These are phyloP conservation scores for Ceratotherium simum DNA, from an alignment of 2,113 vertebrate species.

Conservation along the genomic window DNA sequence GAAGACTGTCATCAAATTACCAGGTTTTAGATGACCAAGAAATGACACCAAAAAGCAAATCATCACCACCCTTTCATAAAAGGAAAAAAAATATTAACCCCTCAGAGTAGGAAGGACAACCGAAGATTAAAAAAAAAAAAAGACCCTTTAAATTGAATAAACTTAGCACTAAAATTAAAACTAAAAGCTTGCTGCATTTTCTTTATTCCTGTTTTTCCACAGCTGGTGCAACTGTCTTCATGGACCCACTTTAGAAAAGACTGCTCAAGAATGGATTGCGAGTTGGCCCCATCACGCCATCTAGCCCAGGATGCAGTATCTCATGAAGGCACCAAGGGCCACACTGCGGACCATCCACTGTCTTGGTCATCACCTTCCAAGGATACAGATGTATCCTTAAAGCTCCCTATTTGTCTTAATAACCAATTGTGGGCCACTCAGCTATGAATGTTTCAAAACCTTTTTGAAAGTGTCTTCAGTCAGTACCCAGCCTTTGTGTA, in stretches of 20 bases:
- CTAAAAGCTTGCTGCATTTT: neutral
- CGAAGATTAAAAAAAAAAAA: neutral
- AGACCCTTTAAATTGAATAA: neutral
- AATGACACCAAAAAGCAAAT: neutral
- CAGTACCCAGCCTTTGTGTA: neutral
- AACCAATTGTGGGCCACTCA: neutral
- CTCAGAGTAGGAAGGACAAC: neutral
- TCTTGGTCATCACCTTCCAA: neutral
- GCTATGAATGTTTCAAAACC: neutral
- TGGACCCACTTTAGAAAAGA: neutral
- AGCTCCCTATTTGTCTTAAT: neutral
- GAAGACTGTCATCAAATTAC: neutral
- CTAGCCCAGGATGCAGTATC: neutral
- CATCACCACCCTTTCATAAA: constrained; percentile 15
- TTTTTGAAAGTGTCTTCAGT: neutral
- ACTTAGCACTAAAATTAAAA: constrained; percentile 27
- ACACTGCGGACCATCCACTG: neutral
- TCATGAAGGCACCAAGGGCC: neutral
- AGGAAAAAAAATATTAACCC: neutral
- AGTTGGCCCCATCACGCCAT: neutral
- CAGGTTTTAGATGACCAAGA: neutral
- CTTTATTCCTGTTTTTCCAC: neutral
- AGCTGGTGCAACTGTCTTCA: neutral
- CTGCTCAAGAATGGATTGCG: neutral
- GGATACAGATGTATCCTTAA: neutral